Evolutionary conservation across 2,888 invertebrate species (phyloP).

Genomic region (Galerucella nymphaeae): DNA sequence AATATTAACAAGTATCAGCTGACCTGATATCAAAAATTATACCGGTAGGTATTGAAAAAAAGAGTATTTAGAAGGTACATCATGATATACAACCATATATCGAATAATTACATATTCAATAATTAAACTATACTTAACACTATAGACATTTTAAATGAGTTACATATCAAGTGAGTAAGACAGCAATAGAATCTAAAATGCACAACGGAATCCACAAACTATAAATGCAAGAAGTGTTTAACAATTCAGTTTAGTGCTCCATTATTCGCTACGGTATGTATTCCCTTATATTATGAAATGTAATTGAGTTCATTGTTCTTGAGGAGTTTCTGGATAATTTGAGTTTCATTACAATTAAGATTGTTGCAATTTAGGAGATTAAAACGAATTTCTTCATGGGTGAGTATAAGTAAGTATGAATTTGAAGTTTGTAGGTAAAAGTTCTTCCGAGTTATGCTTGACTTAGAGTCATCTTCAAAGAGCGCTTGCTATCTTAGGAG

Average conservation of each 20-base stretch:
- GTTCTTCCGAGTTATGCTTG: no score
- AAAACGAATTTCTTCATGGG: background rate
- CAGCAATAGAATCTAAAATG: slow-evolving; percentile 16
- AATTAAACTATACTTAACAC: background rate
- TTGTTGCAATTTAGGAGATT: background rate
- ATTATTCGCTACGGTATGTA: slow-evolving; percentile 31
- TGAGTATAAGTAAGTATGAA: background rate
- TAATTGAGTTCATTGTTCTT: slow-evolving; percentile 36
- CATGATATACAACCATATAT: no score
- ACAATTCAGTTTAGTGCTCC: slow-evolving; percentile 32
- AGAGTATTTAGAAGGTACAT: no score
- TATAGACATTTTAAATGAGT: background rate
- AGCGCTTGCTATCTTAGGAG: no score
- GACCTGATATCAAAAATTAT: no score
- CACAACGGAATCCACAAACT: slow-evolving; percentile 26
- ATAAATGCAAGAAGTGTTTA: slow-evolving; percentile 34
- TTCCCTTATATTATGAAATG: slow-evolving; percentile 33
- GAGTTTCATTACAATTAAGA: slow-evolving; percentile 28
- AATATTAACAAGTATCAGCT: no score
- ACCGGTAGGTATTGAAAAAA: no score
- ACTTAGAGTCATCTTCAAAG: no score
- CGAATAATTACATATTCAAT: background rate
- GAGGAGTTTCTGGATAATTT: slow-evolving; percentile 30
- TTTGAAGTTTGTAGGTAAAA: no score
- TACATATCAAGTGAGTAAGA: background rate